Conservation (phyloP, 2,797 vertebrate genomes). For the Mormyrus hasselquistii region DNA sequence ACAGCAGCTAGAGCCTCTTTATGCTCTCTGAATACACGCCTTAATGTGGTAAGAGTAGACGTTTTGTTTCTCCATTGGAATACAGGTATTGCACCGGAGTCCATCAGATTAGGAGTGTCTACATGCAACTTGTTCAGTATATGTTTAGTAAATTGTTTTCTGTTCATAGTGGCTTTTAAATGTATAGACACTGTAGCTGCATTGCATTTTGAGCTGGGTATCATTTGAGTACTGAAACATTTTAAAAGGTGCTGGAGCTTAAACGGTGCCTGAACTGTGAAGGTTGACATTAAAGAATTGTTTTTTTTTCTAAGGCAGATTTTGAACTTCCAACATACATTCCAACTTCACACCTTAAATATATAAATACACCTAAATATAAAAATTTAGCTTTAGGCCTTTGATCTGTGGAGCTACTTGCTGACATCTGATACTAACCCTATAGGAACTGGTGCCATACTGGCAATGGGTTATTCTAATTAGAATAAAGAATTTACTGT, state of each 20-base stretch:
- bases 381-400: not conserved
- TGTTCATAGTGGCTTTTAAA: not conserved
- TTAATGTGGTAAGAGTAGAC: not conserved
- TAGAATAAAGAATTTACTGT: not conserved
- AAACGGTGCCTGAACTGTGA: not conserved
- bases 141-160: not conserved
- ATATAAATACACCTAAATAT: not conserved
- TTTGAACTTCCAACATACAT: not conserved
- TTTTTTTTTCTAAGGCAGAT: not conserved
- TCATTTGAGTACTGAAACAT: not conserved
- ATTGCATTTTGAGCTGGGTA: not conserved
- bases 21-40: not conserved
- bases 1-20: not conserved
- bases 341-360: not conserved
- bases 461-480: not conserved
- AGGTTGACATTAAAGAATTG: not conserved
- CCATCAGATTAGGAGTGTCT: not conserved
- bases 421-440: not conserved
- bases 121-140: not conserved
- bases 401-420: not conserved
- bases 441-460: not conserved
- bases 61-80: not conserved
- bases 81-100: not conserved
- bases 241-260: not conserved
- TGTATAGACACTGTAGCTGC: not conserved